Evolutionary conservation across 1,140 invertebrate genomes (phyloP), one percentile per base, ranked within the genome.

Genomic region (Argopecten irradians): DNA sequence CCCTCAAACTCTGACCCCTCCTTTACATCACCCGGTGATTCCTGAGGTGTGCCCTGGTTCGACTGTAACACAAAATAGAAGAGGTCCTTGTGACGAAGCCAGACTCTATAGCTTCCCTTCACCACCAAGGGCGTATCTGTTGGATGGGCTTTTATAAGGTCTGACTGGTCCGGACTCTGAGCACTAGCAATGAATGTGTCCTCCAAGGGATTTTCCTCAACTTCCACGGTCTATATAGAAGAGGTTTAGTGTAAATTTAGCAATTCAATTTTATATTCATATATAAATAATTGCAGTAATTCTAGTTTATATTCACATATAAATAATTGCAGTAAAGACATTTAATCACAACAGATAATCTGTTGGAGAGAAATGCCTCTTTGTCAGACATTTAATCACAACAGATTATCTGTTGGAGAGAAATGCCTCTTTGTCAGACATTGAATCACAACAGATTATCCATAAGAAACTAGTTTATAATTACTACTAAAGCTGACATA

Each of bases 131-230:
- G 97, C 84, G 96, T 95, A 83, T 97, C 96, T n/a, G 94, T 92
- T 0, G 96, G 96, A 93, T 98, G 97, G 88, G 97, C 96, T n/a
- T 95, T 93, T 19, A 99, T 93, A 33, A 99, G 95, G 46, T 97
- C 94, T 89, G 96, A 96, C 95, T 99, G 99, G 9, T 95, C 95
- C 36, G 96, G 96, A 95, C 98, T 98, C 94, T 98, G 98, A 0
- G 97, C 97, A 95, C 97, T 98, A 0, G 99, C 97, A 90, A 99
- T 98, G 98, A 98, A 99, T 0, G 98, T 99, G 92, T 98, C 97
- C 89, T 99, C 98, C 13, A 97, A 93, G 7, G 97, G 84, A 19
- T 89, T 85, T 28, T 83, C 43, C 36, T 92, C 91, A 55, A 82
- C 84, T 34, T 92, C 90, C 14, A 39, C 34, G 43, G 91, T 92